Evolutionary conservation across 2,888 invertebrate genomes (phyloP), one percentile per base, ranked within the genome.

Genomic region (Neoscelio sp.): DNA sequence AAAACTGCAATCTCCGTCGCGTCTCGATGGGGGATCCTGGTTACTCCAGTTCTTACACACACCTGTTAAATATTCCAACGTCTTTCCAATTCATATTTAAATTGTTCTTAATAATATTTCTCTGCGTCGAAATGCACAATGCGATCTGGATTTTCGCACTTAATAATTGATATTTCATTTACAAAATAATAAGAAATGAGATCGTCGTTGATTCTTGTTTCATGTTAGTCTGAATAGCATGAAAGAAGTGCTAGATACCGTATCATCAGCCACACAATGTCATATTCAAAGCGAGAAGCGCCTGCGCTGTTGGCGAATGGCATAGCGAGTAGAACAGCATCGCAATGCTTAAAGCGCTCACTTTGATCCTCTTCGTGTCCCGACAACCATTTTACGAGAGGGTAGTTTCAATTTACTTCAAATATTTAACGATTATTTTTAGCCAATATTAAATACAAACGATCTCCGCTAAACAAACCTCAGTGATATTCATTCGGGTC

Each of bases 341-440:
- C 77, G 79, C 74, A 10, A 76, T 74, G 81, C 65, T 77, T 74
- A 65, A 73, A 79, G 81, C 81, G 78, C 81, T 81, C 79, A 79
- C 81, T 81, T 81, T 75, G 77, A 81, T 81, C 81, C 79, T 79
- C 79, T 73, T 77, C 81, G 79, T 74, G 81, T 79, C 62, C 71
- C 70, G 75, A 76, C 79, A 56, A 80, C 75, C 79, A 76, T 80
- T 80, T 80, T 76, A 71, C 79, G 65, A 71, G 75, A 75, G 67
- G 71, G 65, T 68, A 67, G 79, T 74, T 62, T 74, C 62, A 50
- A 74, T 58, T 70, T 52, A 18, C 64, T 38, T 58, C 26, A 56
- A 71, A 65, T 42, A 46, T 35, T 54, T 26, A 64, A 46, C 35
- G 62, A 73, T 73, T 62, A 62, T 62, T 73, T 73, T 62, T 54